These are phyloP conservation scores for Brienomyrus brachyistius DNA, from an alignment of 2,113 vertebrate genomes.

Conservation along the genomic window DNA sequence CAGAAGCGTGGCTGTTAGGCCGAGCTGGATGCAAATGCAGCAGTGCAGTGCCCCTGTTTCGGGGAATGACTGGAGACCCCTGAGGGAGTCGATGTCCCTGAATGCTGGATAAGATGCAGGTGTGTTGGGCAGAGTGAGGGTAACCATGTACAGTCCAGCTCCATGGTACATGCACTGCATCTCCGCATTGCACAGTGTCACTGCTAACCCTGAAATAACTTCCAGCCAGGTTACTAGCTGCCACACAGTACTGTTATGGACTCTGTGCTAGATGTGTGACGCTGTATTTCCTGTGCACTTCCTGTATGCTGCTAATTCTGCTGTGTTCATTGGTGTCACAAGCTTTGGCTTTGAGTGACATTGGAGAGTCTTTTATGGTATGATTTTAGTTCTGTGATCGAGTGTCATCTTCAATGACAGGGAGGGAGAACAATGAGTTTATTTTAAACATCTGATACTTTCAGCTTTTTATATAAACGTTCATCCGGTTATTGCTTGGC, in stretches of 20 bases:
- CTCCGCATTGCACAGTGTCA: background rate
- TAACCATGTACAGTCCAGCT: background rate
- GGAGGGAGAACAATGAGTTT: background rate
- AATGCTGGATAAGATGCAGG: background rate
- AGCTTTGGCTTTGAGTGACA: background rate
- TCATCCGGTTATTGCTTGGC: background rate
- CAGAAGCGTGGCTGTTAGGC: conserved; percentile 32
- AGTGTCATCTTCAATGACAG: background rate
- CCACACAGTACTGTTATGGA: background rate
- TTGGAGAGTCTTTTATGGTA: background rate
- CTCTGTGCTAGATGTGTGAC: background rate
- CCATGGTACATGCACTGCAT: background rate
- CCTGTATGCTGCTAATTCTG: background rate
- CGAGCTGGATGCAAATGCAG: conserved; percentile 43
- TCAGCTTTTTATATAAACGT: background rate
- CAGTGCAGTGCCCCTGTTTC: conserved; percentile 14
- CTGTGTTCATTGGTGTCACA: background rate
- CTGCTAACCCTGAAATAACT: background rate
- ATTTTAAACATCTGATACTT: background rate
- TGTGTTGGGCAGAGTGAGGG: background rate
- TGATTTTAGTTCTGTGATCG: background rate
- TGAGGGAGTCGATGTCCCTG: background rate
- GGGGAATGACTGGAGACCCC: background rate
- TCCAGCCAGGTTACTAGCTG: background rate
- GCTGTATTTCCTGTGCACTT: background rate